Percentiles rank a stretch among this genome's conserved stretches.
phyloP scores from a whole-genome alignment of 2,113 vertebrate species.

The Lampris incognitus region DNA sequence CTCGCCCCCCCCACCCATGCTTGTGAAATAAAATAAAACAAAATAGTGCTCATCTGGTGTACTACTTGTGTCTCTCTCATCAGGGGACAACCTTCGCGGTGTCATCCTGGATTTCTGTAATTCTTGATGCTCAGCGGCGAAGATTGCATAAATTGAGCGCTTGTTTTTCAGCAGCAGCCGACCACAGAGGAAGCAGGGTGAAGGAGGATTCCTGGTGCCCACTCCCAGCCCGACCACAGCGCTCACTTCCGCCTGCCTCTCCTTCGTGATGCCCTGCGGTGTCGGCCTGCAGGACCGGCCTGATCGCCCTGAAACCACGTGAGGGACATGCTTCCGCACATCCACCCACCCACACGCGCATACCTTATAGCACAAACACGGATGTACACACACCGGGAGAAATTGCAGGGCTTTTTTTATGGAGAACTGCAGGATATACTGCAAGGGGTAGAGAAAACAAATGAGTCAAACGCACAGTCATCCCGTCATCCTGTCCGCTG shows the following conservation, averaged over 20 bases:
- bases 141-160: constrained; percentile 52
- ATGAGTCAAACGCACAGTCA: constrained; percentile 82
- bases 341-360: constrained; percentile 30
- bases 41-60: too few species aligned
- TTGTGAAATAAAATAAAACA: too few species aligned
- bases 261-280: constrained; percentile 66
- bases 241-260: constrained; percentile 60
- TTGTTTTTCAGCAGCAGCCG: constrained; percentile 31
- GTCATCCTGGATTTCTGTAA: constrained; percentile 45
- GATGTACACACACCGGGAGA: constrained; percentile 46
- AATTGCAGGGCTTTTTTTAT: constrained; percentile 66
- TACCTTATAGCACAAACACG: constrained; percentile 20
- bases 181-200: constrained; percentile 62
- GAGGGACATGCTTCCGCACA: constrained; percentile 30
- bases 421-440: constrained; percentile 58
- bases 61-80: constrained; percentile 44
- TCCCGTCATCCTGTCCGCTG: constrained; percentile 68
- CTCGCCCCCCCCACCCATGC: too few species aligned
- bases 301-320: constrained; percentile 69
- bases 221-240: constrained; percentile 60
- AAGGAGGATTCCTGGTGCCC: constrained; percentile 58
- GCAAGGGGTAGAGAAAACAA: constrained; percentile 76
- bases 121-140: constrained; percentile 21
- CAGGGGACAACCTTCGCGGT: constrained; percentile 43
- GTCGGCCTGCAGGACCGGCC: constrained; percentile 66